Evolutionary conservation across 2,888 invertebrate genomes (phyloP), one percentile per base, ranked within the genome.

Genomic region (Catocala nupta): DNA sequence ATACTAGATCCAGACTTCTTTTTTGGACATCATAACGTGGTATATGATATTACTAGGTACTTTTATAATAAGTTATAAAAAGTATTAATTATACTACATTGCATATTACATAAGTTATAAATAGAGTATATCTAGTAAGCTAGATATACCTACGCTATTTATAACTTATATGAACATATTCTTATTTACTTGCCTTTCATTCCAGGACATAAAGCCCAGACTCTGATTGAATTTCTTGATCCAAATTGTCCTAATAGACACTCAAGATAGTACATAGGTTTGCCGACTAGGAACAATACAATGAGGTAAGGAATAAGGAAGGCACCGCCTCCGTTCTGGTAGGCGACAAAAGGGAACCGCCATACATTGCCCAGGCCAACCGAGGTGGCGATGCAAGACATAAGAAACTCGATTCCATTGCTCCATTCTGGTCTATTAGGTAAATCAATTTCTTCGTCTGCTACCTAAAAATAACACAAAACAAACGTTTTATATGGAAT

Each of bases 221-320:
- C 95, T 84, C 96, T 96, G 0, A 97, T 96, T 9, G 96, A 96
- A 58, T 98, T 97, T 80, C 96, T 95, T 59, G 97, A 96, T 60
- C 96, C 96, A 82, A 98, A 98, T 85, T 98, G 98, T 9, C 98
- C 98, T 9, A 98, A 84, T 1, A 96, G 94, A 92, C 97, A 96
- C 90, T 98, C 98, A 82, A 98, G 90, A 83, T 97, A 97, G 85
- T 98, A 98, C 91, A 98, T 95, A 0, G 97, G 97, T 75, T 97
- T 96, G 53, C 97, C 97, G 65, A 97, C 95, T 42, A 97, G 80
- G 51, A 96, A 86, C 34, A 97, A 87, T 1, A 96, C 96, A 42
- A 96, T 95, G 33, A 97, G 94, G 84, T 97, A 97, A 0, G 97
- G 97, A 63, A 96, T 96, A 0, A 96, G 94, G 78, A 96, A 96